Evolutionary conservation across 2,888 invertebrate genomes (phyloP).

Genomic region (Synergus laeviventris): DNA sequence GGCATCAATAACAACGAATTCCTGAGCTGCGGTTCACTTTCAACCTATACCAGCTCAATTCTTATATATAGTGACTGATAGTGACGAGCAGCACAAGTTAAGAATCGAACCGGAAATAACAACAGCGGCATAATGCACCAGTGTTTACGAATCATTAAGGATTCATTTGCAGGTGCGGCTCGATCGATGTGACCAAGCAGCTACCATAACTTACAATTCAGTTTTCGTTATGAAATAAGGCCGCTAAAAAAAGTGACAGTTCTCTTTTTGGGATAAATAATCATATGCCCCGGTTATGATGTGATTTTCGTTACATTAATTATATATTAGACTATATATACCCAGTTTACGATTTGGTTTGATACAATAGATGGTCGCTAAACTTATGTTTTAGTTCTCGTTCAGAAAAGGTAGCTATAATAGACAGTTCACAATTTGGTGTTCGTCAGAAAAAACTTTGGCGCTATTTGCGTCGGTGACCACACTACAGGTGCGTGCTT

Average conservation of each 20-base stretch:
- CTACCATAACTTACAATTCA: conserved; percentile 1
- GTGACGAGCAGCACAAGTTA: background rate
- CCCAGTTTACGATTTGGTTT: background rate
- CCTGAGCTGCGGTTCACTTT: background rate
- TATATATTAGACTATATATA: too few relatives aligned
- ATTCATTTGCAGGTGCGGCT: conserved; percentile 40
- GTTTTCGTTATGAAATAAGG: background rate
- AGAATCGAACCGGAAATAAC: background rate
- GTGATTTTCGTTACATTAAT: background rate
- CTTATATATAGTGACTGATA: too few relatives aligned
- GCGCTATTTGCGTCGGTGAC: conserved; percentile 4
- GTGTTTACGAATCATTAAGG: conserved; percentile 34
- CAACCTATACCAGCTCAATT: background rate
- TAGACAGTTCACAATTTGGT: background rate
- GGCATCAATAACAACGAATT: conserved; percentile 9
- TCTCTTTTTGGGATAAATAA: background rate
- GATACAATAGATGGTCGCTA: background rate
- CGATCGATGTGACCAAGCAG: conserved; percentile 29
- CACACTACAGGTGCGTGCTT: conserved; percentile 14
- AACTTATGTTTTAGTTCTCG: background rate
- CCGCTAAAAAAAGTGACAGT: background rate
- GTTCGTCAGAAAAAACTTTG: background rate
- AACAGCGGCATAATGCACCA: conserved; percentile 18
- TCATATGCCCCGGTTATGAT: background rate
- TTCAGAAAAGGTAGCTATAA: background rate